Base-by-base conservation (phyloP, 1,140 invertebrate genomes). In the Drosophila paulistorum region DNA sequence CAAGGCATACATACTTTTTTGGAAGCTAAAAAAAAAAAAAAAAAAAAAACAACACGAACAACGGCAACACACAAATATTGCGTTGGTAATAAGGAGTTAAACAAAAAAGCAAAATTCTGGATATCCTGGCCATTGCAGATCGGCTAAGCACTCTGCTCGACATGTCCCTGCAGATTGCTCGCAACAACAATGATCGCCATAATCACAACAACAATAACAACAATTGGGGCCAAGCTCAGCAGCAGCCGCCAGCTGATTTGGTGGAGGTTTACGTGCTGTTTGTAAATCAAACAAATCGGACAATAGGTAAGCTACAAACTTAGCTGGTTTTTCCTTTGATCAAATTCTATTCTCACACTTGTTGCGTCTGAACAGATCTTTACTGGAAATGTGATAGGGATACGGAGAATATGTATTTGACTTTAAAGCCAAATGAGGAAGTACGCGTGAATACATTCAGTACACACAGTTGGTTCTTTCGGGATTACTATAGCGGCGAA, bases 381-480 rank as follows among this genome's bases (percentile, higher is more conserved):
- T 94, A 95, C 77, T 97, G 96, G 96, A 93, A 96, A 41, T 94
- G 96, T 91, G 96, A 94, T 87, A 90, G 93, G 51, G 96, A 96
- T 0, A 82, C 87, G 23, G 92, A 93, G 26, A 91, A 94, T 13
- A 92, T 92, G 39, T 96, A 95, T 77, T 92, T 93, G 42, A 93
- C 92, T 1, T 81, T 96, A 6, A 76, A 90, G 13, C 91, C 93
- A 13, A 91, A 84, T 3, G 81, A 94, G 11, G 93, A 91, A 78
- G 83, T 94, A 10, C 94, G 95, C 73, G 93, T 95, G 3, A 95
- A 95, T 77, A 96, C 96, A 0, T 96, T 93, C 90, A 95, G 94
- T 17, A 94, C 94, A 2, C 96, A 96, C 93, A 95, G 95, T 7
- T 96, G 96, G 96, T 94, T 96, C 33, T 96, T 96, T 76, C 84